Conservation (phyloP, 2,797 vertebrate genomes). For the Darevskia nairensis region DNA sequence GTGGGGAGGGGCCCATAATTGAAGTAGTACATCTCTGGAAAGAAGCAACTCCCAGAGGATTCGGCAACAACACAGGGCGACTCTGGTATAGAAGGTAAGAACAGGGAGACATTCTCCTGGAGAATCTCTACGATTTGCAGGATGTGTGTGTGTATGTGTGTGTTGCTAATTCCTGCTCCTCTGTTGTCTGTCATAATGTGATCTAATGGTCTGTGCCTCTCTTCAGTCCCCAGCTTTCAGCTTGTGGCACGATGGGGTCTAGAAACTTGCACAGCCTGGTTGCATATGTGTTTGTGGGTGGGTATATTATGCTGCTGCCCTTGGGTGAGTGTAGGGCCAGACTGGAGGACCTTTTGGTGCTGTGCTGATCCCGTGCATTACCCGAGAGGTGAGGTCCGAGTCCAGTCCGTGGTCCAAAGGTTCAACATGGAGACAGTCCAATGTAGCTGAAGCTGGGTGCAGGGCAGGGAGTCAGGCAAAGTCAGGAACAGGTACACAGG, state of each 20-base stretch:
- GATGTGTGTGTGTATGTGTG: too few relatives aligned
- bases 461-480: too few relatives aligned
- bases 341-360: neutral
- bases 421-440: too few relatives aligned
- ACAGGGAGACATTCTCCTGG: neutral
- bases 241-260: neutral
- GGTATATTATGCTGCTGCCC: neutral
- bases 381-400: too few relatives aligned
- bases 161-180: neutral
- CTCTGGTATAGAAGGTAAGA: slow-evolving; percentile 14
- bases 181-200: neutral
- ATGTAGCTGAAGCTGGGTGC: too few relatives aligned
- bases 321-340: neutral
- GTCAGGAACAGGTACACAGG: too few relatives aligned
- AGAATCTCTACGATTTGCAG: neutral
- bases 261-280: neutral
- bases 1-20: neutral
- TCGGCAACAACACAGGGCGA: neutral
- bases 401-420: too few relatives aligned
- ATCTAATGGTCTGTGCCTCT: neutral
- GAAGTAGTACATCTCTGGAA: neutral
- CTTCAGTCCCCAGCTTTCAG: neutral
- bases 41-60: neutral
- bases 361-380: too few relatives aligned
- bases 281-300: neutral